These are phyloP conservation scores for Melanotaenia trifasciata DNA, from an alignment of 2,797 vertebrate genomes.

Conservation along the genomic window DNA sequence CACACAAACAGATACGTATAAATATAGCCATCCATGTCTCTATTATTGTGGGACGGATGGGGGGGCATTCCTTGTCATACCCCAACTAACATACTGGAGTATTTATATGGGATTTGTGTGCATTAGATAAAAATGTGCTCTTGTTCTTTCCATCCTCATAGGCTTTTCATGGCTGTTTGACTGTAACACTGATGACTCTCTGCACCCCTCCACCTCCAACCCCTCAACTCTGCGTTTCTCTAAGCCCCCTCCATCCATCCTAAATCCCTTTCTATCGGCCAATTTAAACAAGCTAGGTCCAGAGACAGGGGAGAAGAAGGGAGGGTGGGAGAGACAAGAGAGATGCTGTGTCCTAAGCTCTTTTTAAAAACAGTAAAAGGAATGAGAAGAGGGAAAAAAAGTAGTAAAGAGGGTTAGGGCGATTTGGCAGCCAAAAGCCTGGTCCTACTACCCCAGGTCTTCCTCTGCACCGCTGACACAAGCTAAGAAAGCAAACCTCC, in stretches of 20 bases:
- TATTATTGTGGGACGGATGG: constrained; percentile 49
- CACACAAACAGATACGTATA: constrained; percentile 41
- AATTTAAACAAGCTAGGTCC: constrained; percentile 86
- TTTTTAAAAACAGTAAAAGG: constrained; percentile 83
- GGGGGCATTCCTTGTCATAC: constrained; percentile 70
- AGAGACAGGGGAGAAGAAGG: constrained; percentile 67
- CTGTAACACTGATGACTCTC: constrained; percentile 85
- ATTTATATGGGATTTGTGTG: constrained; percentile 88
- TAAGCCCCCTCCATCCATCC: constrained; percentile 85
- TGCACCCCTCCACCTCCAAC: constrained; percentile 64
- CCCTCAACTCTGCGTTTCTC: constrained; percentile 75
- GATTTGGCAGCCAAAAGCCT: constrained; percentile 86
- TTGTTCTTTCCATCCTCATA: constrained; percentile 86
- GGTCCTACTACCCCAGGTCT: constrained; percentile 76
- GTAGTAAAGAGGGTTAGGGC: constrained; percentile 81
- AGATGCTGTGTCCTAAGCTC: constrained; percentile 84
- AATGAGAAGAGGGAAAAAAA: constrained; percentile 44
- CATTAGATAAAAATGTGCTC: constrained; percentile 85
- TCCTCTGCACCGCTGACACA: constrained; percentile 65
- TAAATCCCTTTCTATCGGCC: constrained; percentile 85
- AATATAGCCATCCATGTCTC: constrained; percentile 61
- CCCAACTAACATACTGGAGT: constrained; percentile 80
- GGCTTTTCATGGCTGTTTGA: constrained; percentile 86
- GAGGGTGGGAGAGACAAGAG: constrained; percentile 39
- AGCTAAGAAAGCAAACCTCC: constrained; percentile 81